Evolutionary conservation across 2,888 invertebrate species (phyloP).

Genomic region (Anarsia innoxiella): DNA sequence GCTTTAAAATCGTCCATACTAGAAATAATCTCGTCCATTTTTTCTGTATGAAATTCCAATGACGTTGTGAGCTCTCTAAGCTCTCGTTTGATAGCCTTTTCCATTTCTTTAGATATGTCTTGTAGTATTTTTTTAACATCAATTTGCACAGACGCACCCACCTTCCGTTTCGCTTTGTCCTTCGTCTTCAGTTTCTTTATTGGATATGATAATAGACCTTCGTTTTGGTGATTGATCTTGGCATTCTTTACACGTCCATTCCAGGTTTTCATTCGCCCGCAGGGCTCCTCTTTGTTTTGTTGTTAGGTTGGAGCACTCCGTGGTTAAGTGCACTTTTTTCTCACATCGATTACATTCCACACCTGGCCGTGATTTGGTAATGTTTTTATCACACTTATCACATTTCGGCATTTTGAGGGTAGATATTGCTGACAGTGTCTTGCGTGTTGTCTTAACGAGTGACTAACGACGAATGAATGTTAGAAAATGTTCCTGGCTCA

Average conservation of each 20-base stretch:
- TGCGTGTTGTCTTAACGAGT: no score
- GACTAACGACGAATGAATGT: no score
- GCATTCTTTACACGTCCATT: conserved; percentile 19
- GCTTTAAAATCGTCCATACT: neutral
- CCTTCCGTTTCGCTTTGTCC: neutral
- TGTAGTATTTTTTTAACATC: conserved; percentile 6
- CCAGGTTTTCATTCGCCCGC: conserved; percentile 14
- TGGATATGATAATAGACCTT: conserved; percentile 5
- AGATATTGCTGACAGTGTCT: no score
- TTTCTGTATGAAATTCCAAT: conserved; percentile 1
- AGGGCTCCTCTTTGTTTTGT: conserved; percentile 18
- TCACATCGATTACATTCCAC: conserved; percentile 3
- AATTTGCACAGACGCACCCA: neutral
- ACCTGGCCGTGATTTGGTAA: no score
- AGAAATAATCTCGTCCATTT: conserved; percentile 2
- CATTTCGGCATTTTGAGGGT: no score
- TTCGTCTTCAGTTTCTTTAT: conserved; percentile 13
- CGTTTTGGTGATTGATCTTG: conserved; percentile 10
- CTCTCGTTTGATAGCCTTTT: conserved; percentile 4
- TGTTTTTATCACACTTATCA: no score
- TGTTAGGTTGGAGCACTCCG: conserved; percentile 30
- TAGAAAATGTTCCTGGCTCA: neutral
- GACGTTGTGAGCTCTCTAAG: conserved; percentile 2
- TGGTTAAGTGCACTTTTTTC: conserved; percentile 19
- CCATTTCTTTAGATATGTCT: conserved; percentile 9